Percentiles rank a stretch among this genome's conserved stretches.
These are phyloP conservation scores for Gymnocephalus cernua DNA, from an alignment of 2,113 vertebrate genomes.

Conservation along the genomic window DNA sequence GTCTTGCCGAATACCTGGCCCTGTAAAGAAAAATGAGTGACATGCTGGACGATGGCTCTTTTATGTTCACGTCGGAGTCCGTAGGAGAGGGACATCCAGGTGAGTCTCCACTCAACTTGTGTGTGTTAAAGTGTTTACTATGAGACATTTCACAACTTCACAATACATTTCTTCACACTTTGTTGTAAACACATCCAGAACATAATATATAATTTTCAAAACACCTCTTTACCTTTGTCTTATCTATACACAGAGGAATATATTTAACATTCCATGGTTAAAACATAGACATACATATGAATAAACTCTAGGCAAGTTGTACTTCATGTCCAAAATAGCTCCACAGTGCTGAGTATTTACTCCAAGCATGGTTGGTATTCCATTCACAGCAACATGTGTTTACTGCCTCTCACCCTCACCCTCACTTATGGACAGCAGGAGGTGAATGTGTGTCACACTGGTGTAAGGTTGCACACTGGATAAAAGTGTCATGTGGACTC, in stretches of 20 bases:
- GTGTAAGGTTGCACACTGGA: conserved; percentile 56
- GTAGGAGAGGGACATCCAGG: conserved; percentile 98
- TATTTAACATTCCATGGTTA: background rate
- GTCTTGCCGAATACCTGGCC: conserved; percentile 77
- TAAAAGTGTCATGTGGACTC: conserved; percentile 3
- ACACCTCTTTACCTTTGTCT: background rate
- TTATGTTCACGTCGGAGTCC: conserved; percentile 98
- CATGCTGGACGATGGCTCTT: conserved; percentile 86
- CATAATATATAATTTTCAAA: background rate
- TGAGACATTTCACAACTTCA: background rate
- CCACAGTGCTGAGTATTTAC: conserved; percentile 45
- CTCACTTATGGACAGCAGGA: conserved; percentile 44
- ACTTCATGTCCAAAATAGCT: conserved; percentile 28
- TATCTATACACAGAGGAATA: background rate
- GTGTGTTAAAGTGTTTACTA: background rate
- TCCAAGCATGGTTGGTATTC: conserved; percentile 64
- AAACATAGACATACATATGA: background rate
- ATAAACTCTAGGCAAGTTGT: background rate
- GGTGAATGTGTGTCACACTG: conserved; percentile 23
- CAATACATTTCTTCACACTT: background rate
- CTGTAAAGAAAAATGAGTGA: conserved; percentile 82
- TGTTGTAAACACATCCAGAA: background rate
- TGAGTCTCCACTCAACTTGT: conserved; percentile 78
- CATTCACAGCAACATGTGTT: conserved; percentile 78
- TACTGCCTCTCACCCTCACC: conserved; percentile 36